These are phyloP conservation scores for Patella depressa DNA, from an alignment of 2,888 invertebrate genomes.

Conservation along the genomic window DNA sequence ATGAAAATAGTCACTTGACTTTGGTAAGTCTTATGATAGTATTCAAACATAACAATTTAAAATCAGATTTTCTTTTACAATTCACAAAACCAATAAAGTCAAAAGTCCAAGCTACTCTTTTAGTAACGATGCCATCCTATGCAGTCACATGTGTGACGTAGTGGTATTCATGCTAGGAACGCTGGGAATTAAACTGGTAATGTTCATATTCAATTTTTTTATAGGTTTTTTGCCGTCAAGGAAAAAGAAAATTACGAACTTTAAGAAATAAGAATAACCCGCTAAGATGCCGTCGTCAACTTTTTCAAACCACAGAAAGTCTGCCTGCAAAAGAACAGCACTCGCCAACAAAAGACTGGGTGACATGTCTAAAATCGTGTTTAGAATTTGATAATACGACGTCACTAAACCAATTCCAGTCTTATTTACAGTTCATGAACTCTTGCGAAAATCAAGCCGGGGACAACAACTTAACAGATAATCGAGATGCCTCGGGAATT, in stretches of 20 bases:
- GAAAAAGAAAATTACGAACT: not conserved
- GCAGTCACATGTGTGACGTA: too few species aligned
- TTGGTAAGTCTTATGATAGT: too few species aligned
- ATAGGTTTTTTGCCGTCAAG: not conserved
- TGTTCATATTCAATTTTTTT: not conserved
- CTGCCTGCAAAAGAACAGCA: not conserved
- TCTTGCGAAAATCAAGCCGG: not conserved
- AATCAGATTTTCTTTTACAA: too few species aligned
- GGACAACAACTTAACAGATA: not conserved
- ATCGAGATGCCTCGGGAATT: not conserved
- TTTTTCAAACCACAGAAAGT: not conserved
- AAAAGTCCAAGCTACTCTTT: too few species aligned
- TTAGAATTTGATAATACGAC: slow-evolving; percentile 4
- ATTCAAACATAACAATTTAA: too few species aligned
- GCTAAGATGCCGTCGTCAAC: not conserved
- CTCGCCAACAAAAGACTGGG: not conserved
- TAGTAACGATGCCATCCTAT: too few species aligned
- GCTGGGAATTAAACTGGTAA: too few species aligned
- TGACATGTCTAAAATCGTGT: not conserved
- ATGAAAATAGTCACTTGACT: too few species aligned
- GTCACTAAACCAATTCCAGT: not conserved
- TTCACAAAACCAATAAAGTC: too few species aligned
- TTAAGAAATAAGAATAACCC: not conserved
- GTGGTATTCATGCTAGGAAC: too few species aligned
- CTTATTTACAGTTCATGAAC: not conserved